Percentiles rank a stretch among this genome's conserved stretches.
phyloP scores from a whole-genome alignment of 2,113 vertebrate species.

The Ictalurus punctatus region DNA sequence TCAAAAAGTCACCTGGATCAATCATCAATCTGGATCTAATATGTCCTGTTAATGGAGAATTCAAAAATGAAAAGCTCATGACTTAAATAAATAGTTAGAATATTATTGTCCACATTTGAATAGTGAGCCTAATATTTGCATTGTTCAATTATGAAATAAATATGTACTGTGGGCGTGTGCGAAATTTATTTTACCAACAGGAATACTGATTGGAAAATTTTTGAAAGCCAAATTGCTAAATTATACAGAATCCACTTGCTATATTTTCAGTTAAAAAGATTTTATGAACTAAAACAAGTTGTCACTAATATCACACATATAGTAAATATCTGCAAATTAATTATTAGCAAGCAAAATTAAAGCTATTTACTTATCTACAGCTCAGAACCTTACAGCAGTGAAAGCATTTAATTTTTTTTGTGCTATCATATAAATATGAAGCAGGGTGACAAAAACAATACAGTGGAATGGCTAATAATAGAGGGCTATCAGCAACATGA shows the following conservation, averaged over 20 bases:
- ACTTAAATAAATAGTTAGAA: neutral
- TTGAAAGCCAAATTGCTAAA: neutral
- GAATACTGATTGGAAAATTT: neutral
- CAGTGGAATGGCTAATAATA: neutral
- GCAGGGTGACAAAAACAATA: neutral
- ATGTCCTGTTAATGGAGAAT: neutral
- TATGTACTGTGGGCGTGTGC: neutral
- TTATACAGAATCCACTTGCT: neutral
- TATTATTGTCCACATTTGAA: neutral
- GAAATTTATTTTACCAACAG: neutral
- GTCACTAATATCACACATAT: neutral
- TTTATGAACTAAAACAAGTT: neutral
- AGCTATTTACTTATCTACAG: neutral
- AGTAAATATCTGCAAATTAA: neutral
- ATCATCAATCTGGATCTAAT: neutral
- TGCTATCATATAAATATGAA: neutral
- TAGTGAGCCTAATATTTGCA: neutral
- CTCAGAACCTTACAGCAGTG: neutral
- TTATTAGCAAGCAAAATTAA: neutral
- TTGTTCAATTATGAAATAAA: neutral
- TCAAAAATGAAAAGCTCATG: neutral
- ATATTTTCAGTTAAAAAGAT: neutral
- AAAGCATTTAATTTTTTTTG: neutral
- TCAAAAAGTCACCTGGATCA: neutral
- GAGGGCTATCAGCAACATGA: neutral